Conservation (phyloP, 2,888 invertebrate species). For the Melolontha melolontha region DNA sequence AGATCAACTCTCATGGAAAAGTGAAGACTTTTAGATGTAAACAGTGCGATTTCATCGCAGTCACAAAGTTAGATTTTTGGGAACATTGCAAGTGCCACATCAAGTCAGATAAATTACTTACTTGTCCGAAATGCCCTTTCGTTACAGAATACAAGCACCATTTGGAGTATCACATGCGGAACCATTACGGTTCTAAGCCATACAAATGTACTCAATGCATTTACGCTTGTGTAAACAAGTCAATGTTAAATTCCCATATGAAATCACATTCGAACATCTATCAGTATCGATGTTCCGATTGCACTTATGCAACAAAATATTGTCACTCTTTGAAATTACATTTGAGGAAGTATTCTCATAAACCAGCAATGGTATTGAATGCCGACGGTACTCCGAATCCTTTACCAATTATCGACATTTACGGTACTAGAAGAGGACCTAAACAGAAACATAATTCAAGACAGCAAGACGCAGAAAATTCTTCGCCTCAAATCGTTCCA, state of each 20-base stretch:
- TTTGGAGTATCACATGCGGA: conserved; percentile 56
- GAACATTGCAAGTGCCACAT: conserved; percentile 92
- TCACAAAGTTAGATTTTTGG: conserved; percentile 94
- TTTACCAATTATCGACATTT: conserved; percentile 88
- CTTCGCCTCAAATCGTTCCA: conserved; percentile 27
- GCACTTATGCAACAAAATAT: conserved; percentile 95
- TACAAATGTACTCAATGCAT: conserved; percentile 57
- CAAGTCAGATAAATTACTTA: conserved; percentile 88
- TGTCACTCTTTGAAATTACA: conserved; percentile 97
- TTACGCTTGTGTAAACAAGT: conserved; percentile 57
- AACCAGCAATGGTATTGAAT: conserved; percentile 90
- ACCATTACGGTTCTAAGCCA: conserved; percentile 57
- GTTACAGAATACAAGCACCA: conserved; percentile 99
- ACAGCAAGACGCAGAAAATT: neutral
- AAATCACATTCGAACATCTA: conserved; percentile 59
- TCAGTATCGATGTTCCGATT: conserved; percentile 57
- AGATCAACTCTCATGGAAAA: conserved; percentile 84
- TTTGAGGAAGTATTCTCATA: conserved; percentile 90
- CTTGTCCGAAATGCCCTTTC: conserved; percentile 73
- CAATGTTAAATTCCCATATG: conserved; percentile 59
- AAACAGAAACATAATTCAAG: conserved; percentile 66
- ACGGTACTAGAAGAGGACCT: conserved; percentile 90
- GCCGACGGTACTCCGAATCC: conserved; percentile 91
- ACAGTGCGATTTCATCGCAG: conserved; percentile 86
- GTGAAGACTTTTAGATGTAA: conserved; percentile 93